Evolutionary conservation across 1,140 invertebrate species (phyloP).

Genomic region (Phenacoccus solenopsis): DNA sequence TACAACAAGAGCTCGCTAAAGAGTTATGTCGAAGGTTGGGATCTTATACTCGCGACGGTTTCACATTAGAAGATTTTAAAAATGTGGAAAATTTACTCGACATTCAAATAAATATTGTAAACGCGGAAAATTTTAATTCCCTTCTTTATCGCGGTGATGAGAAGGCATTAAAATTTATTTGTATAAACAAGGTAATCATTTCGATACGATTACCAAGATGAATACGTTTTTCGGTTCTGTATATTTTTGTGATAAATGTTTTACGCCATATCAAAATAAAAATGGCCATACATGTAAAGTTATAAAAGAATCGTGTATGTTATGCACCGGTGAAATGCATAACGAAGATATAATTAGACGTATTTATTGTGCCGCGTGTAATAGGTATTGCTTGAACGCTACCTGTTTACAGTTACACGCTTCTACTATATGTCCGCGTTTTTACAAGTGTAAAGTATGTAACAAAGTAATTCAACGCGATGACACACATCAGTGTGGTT

Average conservation of each 20-base stretch:
- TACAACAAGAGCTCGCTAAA: slow-evolving; percentile 8
- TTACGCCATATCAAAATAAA: slow-evolving; percentile 16
- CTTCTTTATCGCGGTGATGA: slow-evolving; percentile 20
- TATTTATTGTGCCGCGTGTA: slow-evolving; percentile 8
- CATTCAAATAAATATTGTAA: slow-evolving; percentile 16
- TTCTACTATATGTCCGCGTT: background rate
- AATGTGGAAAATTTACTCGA: slow-evolving; percentile 12
- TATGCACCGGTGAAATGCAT: background rate
- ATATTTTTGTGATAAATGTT: slow-evolving; percentile 10
- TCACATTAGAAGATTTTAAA: slow-evolving; percentile 15
- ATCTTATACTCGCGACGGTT: background rate
- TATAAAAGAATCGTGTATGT: background rate
- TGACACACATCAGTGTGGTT: background rate
- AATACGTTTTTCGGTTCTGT: background rate
- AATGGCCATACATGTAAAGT: background rate
- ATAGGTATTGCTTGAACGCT: slow-evolving; percentile 8
- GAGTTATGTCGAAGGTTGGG: slow-evolving; percentile 6
- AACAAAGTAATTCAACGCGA: background rate
- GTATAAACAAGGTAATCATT: slow-evolving; percentile 19
- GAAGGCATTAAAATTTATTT: slow-evolving; percentile 12
- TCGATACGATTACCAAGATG: slow-evolving; percentile 6
- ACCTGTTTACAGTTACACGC: background rate
- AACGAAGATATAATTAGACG: background rate
- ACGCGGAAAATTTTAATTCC: slow-evolving; percentile 15
- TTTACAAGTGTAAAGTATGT: slow-evolving; percentile 9